Conservation (phyloP, 2,888 invertebrate genomes). For the Trichogramma dendrolimi region DNA sequence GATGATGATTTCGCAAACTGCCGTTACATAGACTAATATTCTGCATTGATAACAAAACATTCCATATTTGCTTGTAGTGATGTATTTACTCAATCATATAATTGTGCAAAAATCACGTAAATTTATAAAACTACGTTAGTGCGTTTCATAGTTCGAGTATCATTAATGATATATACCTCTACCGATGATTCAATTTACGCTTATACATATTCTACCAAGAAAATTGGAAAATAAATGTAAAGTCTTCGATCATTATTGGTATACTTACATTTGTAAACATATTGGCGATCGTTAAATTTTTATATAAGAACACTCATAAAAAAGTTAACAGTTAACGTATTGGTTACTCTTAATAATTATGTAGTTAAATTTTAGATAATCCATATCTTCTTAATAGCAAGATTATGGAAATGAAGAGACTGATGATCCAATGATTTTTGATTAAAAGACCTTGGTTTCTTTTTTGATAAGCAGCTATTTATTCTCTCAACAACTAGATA, state of each 20-base stretch:
- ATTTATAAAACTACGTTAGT: slow-evolving; percentile 1
- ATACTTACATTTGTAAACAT: not conserved
- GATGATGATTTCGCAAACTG: slow-evolving; percentile 5
- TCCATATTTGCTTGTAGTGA: slow-evolving; percentile 21
- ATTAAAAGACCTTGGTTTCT: no score
- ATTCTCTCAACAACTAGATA: no score
- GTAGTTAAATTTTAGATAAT: slow-evolving; percentile 7
- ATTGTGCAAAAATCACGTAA: not conserved
- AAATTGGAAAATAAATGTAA: no score
- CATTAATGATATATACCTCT: not conserved
- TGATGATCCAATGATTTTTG: slow-evolving; percentile 20
- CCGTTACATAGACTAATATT: slow-evolving; percentile 12
- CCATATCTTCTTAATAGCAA: slow-evolving; percentile 13
- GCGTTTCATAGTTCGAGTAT: slow-evolving; percentile 1
- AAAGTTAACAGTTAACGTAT: slow-evolving; percentile 3
- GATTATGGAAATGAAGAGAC: slow-evolving; percentile 25
- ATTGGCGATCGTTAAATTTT: slow-evolving; percentile 14
- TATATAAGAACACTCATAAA: slow-evolving; percentile 7
- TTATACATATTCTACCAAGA: not conserved
- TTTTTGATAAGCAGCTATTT: no score
- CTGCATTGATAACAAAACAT: slow-evolving; percentile 24
- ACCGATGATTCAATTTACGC: not conserved
- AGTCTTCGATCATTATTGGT: not conserved
- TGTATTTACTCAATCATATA: not conserved
- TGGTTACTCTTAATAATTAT: slow-evolving; percentile 9